Evolutionary conservation across 1,140 invertebrate species (phyloP).

Genomic region (Tetramorium alpestre): DNA sequence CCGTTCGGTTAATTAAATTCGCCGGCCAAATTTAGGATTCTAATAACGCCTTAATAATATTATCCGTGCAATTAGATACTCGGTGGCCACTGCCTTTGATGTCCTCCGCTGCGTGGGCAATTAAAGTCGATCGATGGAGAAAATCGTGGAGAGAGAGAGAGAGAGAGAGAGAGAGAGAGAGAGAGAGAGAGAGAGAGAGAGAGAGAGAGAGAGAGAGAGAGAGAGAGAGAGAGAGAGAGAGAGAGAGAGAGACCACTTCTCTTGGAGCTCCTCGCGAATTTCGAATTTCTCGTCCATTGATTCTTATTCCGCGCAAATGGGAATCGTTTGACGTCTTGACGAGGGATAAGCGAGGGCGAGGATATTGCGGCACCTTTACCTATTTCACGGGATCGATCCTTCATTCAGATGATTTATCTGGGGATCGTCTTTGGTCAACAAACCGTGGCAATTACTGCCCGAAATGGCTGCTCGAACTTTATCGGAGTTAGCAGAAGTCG

Average conservation of each 20-base stretch:
- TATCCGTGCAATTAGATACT: not conserved
- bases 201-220: not conserved
- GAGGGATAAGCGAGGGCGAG: slow-evolving; percentile 13
- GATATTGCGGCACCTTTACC: slow-evolving; percentile 30
- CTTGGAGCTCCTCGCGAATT: not conserved
- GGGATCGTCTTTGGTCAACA: slow-evolving; percentile 38
- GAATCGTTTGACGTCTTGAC: slow-evolving; percentile 29
- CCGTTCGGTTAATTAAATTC: not conserved
- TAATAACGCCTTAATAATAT: not conserved
- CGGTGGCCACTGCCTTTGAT: not conserved
- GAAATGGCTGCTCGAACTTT: slow-evolving; percentile 25
- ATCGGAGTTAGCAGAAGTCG: slow-evolving; percentile 27
- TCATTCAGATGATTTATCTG: slow-evolving; percentile 29
- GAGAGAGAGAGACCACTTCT: not conserved
- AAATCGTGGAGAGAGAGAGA: not conserved
- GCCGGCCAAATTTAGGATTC: not conserved
- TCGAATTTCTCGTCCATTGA: not conserved
- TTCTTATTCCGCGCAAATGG: not conserved
- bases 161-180: no score
- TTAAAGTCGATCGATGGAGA: not conserved
- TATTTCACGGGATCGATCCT: slow-evolving; percentile 22
- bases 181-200: not conserved
- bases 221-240: not conserved
- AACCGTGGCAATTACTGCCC: slow-evolving; percentile 8
- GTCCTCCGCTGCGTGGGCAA: not conserved